phyloP scores from a whole-genome alignment of 2,888 invertebrate genomes.

The Dynastes maya region DNA sequence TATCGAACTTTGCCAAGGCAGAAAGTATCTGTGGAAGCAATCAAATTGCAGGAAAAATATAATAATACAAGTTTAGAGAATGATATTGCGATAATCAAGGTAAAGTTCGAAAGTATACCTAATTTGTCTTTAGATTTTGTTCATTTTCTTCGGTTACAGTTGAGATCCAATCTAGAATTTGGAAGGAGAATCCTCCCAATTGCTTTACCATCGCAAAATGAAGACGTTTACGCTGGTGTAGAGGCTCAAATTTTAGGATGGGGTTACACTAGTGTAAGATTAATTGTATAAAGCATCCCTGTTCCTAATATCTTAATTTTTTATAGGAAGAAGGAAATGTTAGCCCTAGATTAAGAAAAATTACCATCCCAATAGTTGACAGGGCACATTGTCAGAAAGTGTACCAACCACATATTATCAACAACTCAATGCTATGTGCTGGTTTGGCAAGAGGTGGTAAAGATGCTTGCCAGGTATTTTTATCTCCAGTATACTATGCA shows the following conservation, averaged over 20 bases:
- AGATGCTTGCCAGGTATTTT: constrained; percentile 73
- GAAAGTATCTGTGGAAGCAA: constrained; percentile 70
- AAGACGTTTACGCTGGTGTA: constrained; percentile 26
- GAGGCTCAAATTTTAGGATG: constrained; percentile 53
- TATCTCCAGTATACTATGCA: neutral
- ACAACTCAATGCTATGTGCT: constrained; percentile 73
- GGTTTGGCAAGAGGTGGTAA: constrained; percentile 72
- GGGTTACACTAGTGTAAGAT: constrained; percentile 49
- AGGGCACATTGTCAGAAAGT: constrained; percentile 11
- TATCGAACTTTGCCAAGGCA: constrained; percentile 73
- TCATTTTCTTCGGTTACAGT: constrained; percentile 6
- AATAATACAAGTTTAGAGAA: constrained; percentile 71
- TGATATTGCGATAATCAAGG: constrained; percentile 71
- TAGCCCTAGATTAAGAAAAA: neutral
- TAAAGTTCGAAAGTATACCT: constrained; percentile 56
- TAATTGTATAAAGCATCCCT: neutral
- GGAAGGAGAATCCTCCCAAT: constrained; percentile 69
- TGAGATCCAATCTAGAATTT: constrained; percentile 63
- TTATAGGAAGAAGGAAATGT: constrained; percentile 38
- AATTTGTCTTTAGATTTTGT: neutral
- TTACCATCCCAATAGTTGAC: constrained; percentile 21
- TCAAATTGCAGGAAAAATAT: constrained; percentile 71
- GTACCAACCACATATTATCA: constrained; percentile 55
- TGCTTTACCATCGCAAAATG: constrained; percentile 47
- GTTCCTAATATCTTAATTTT: neutral